Evolutionary conservation across 2,113 vertebrate genomes (phyloP).

Genomic region (Datnioides undecimradiatus): DNA sequence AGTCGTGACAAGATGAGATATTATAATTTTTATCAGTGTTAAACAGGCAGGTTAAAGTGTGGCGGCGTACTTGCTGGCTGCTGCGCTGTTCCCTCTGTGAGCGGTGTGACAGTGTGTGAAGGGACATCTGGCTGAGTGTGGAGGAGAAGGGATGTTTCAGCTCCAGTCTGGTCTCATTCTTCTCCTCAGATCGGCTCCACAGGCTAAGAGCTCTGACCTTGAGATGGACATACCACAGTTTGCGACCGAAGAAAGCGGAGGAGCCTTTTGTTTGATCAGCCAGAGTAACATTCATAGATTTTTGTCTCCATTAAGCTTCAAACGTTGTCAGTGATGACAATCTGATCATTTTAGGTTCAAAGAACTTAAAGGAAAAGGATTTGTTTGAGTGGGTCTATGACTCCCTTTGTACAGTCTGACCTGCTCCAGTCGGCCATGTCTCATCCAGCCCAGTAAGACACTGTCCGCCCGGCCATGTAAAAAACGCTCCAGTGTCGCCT

Average conservation of each 20-base stretch:
- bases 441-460: constrained; percentile 82
- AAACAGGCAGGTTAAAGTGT: neutral
- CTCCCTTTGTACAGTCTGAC: constrained; percentile 48
- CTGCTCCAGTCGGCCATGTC: constrained; percentile 76
- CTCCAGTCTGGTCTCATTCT: constrained; percentile 70
- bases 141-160: constrained; percentile 84
- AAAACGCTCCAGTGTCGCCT: constrained; percentile 73
- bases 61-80: constrained; percentile 80
- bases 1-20: neutral
- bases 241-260: neutral
- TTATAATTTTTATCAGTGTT: neutral
- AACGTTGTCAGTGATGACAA: too few species aligned
- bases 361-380: too few species aligned
- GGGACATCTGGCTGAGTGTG: constrained; percentile 75
- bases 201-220: constrained; percentile 79
- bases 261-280: neutral
- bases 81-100: constrained; percentile 61
- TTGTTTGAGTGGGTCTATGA: too few species aligned
- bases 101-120: constrained; percentile 74
- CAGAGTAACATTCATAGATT: too few species aligned
- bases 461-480: constrained; percentile 66
- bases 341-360: too few species aligned
- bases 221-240: neutral
- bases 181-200: constrained; percentile 75
- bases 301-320: too few species aligned